Base-by-base conservation (phyloP, 2,113 vertebrate genomes). In the Myotis davidii region DNA sequence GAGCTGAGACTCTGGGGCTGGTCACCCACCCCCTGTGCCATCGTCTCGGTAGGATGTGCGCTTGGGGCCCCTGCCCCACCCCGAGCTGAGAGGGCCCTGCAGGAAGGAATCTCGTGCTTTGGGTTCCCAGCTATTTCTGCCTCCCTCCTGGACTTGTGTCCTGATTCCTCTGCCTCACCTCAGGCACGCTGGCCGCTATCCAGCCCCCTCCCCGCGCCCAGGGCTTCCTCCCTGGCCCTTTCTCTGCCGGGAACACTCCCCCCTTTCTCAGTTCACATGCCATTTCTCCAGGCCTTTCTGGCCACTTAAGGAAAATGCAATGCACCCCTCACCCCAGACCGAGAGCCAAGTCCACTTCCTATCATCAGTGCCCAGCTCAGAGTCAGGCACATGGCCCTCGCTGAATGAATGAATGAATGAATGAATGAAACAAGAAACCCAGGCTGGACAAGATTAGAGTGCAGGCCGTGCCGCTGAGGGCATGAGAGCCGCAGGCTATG, bases 401-500 rank as follows among this genome's bases (percentile, higher is more conserved):
- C 65, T 45, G 42, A 79, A 29, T 77, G 61, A 10, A 48, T 48
- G 88, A 37, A 6, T 11, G 56, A 77, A 5, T 8, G 13, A 70
- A 50, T 34, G 56, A 50, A 17, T 32, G 32, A 13, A 76, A n/a
- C 45, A 17, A n/a, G 73, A 84, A 65, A 18, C 23, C 23, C 56
- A 67, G 61, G 45, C 23, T n/a, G 32, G 21, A 59, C 42, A 42
- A 72, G 20, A 21, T 21, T 20, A 65, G 37, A 12, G 27, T 16
- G 3, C 17, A 82, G 39, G 52, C 39, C 3, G 4, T 12, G 2
- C 1, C 4, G 0, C 34, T 9, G 6, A 20, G 9, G 17, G 5
- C 25, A 6, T 12, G 17, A 86, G n/a, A 29, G 32, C 7, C 18
- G 25, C 34, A 11, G 45, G 42, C 50, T 1, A 7, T 17, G 54